Percentiles rank a stretch among this genome's conserved stretches.
Evolutionary conservation across 2,113 vertebrate species (phyloP).

Genomic region (Abramis brama): DNA sequence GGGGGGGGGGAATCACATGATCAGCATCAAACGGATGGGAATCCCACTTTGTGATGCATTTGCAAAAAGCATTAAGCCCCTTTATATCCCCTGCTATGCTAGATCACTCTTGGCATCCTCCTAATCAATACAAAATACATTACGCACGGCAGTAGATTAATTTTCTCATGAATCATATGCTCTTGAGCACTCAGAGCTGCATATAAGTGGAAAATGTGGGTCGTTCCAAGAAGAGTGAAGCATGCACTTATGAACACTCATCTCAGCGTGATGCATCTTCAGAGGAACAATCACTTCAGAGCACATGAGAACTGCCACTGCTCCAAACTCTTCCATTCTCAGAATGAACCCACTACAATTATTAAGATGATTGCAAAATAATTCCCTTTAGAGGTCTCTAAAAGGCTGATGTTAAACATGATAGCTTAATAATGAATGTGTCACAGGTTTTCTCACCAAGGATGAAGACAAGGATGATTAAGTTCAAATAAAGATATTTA

Average conservation of each 20-base stretch:
- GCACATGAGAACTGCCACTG: not conserved
- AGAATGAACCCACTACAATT: constrained; percentile 10
- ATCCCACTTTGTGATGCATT: not conserved
- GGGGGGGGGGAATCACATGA: not conserved
- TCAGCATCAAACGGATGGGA: not conserved
- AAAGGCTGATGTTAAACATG: not conserved
- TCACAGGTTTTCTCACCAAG: too few species aligned
- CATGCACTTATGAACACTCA: constrained; percentile 12
- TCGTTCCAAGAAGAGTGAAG: constrained; percentile 9
- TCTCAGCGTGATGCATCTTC: constrained; percentile 32
- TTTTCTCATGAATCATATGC: not conserved
- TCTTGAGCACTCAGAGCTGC: constrained; percentile 2
- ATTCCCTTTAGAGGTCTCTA: constrained; percentile 10
- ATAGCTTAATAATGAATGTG: not conserved
- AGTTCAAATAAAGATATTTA: too few species aligned
- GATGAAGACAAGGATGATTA: too few species aligned
- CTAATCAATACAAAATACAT: constrained; percentile 1
- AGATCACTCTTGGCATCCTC: not conserved
- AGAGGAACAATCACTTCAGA: constrained; percentile 37
- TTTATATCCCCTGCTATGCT: not conserved
- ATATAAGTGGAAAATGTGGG: constrained; percentile 23
- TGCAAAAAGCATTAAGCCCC: not conserved
- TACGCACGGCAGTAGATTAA: not conserved
- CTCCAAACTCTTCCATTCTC: not conserved
- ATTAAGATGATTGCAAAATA: not conserved